These are phyloP conservation scores for Neodiprion virginianus DNA, from an alignment of 1,140 invertebrate genomes.

Conservation along the genomic window DNA sequence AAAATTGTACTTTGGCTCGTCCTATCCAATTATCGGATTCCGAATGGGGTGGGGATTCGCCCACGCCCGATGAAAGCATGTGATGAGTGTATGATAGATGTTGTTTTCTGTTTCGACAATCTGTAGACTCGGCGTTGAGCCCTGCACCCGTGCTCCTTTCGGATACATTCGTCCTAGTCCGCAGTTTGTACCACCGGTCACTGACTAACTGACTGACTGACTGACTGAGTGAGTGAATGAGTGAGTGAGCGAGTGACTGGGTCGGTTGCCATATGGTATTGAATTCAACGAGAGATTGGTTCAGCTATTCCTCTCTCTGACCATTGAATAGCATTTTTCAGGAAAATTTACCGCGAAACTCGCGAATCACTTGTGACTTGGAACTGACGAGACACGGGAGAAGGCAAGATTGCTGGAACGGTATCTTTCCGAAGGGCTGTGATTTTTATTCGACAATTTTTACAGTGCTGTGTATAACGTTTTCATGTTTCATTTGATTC, in stretches of 20 bases:
- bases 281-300: neutral
- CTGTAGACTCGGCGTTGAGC: neutral
- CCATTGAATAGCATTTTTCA: too few species aligned
- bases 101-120: conserved; percentile 3
- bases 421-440: too few species aligned
- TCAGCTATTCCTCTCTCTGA: too few species aligned
- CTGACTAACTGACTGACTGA: neutral
- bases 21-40: conserved; percentile 3
- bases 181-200: too few species aligned
- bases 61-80: neutral
- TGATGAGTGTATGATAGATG: neutral
- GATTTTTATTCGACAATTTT: too few species aligned
- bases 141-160: neutral
- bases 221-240: neutral
- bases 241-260: neutral
- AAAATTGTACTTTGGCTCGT: neutral
- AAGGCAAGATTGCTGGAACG: too few species aligned
- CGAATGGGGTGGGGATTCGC: neutral
- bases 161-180: neutral
- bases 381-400: too few species aligned
- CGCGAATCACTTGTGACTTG: too few species aligned
- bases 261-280: conserved; percentile 1
- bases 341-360: too few species aligned
- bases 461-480: too few species aligned
- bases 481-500: too few species aligned